Base-by-base conservation (phyloP, 1,140 invertebrate species). In the Drosophila chauvacae region DNA sequence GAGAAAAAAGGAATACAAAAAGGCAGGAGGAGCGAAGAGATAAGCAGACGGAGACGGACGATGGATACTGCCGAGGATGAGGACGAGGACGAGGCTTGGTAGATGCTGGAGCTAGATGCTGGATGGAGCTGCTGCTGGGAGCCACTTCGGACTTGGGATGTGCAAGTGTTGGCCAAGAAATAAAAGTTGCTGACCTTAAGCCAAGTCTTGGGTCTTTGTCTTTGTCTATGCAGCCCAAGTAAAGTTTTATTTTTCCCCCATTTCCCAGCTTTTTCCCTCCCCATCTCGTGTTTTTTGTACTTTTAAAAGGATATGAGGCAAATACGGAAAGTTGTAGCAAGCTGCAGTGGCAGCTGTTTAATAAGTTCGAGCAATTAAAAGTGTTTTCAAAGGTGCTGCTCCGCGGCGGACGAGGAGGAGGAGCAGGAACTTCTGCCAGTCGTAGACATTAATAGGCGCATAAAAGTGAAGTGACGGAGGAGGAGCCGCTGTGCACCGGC, bases 351-450 rank as follows among this genome's bases (percentile, higher is more conserved):
- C 83, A 87, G 84, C 77, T 88, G 84, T 88, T 87, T 87, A 87
- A 87, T 87, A 87, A 87, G 84, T 87, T 87, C 77, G 74, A 90
- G 80, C 84, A 87, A 87, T 87, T 87, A 88, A 87, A 87, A 87
- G 64, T 77, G 77, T 71, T 88, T 74, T 60, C 68, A 84, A 80
- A 87, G 81, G 80, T 87, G 47, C 23, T 87, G 47, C 47, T 48
- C 47, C 47, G 66, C 16, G 50, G 42, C 16, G 73, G 45, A 62
- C 7, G 6, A 28, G 26, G 26, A 6, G 28, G 26, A 28, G 26
- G 35, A 23, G 73, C 23, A 23, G 23, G 41, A 70, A 69, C 74
- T 77, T 62, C 57, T 72, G 66, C 58, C 30, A 64, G 58, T 78
- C 65, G 66, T 56, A 60, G 85, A 84, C 80, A 84, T 84, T 87